A percentile compares a stretch with the other conserved stretches of the same genome.
These are phyloP conservation scores for Disparrhopalites patrizii DNA, from an alignment of 2,888 invertebrate genomes.

Conservation along the genomic window DNA sequence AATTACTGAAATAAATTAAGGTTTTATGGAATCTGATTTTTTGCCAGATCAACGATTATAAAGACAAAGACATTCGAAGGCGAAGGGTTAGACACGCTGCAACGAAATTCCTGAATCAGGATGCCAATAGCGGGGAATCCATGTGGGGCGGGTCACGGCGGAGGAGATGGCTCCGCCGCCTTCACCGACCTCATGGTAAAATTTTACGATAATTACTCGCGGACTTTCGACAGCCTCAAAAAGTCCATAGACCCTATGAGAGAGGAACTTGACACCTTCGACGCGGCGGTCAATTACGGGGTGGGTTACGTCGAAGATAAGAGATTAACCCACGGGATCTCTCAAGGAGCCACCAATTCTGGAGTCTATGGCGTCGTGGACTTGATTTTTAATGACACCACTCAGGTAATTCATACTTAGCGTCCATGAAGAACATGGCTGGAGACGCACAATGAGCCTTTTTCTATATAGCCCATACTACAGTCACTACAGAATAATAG, in stretches of 20 bases:
- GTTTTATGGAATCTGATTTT: too few relatives aligned
- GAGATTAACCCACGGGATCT: conserved; percentile 44
- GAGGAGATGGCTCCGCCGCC: neutral
- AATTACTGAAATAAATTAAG: too few relatives aligned
- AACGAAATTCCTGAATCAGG: too few relatives aligned
- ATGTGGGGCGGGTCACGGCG: too few relatives aligned
- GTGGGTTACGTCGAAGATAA: conserved; percentile 43
- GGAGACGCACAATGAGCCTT: too few relatives aligned
- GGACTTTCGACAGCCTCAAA: conserved; percentile 38
- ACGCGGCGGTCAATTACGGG: conserved; percentile 40
- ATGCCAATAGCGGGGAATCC: too few relatives aligned
- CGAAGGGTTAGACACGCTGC: too few relatives aligned
- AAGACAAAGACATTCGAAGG: too few relatives aligned
- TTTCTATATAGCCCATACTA: too few relatives aligned
- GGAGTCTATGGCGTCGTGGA: conserved; percentile 45
- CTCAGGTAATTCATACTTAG: conserved; percentile 30
- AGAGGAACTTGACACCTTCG: conserved; percentile 30
- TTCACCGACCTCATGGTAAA: conserved; percentile 19
- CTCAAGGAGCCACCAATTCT: conserved; percentile 36
- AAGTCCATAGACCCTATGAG: conserved; percentile 37
- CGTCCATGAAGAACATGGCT: too few relatives aligned
- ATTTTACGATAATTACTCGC: conserved; percentile 29
- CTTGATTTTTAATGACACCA: conserved; percentile 41
- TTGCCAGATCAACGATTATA: too few relatives aligned
- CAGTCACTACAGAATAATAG: too few relatives aligned